Base-by-base conservation (phyloP, 1,140 invertebrate genomes). In the Cataglyphis hispanica region DNA sequence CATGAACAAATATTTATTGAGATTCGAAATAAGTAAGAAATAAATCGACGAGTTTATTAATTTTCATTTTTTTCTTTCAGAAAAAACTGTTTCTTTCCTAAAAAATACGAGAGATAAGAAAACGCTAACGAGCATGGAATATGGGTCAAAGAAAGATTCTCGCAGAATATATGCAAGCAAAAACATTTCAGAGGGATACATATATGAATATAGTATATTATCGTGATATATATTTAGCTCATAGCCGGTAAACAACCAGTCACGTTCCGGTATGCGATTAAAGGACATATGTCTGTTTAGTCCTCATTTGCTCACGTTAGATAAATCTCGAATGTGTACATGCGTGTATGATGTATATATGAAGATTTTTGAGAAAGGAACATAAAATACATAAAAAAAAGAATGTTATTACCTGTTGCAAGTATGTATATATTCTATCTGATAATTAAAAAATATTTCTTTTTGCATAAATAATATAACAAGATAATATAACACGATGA, bases 181-280 rank as follows among this genome's bases (percentile, higher is more conserved):
- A 86, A 56, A 58, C 77, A 40, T 77, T 50, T 37, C 16, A 50
- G 50, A 78, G 69, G 4, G 1, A 31, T 31, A 31, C 31, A 61
- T 86, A 74, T 86, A 88, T 83, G 78, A 89, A 88, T 89, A 89
- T 88, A 66, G 77, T 50, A 50, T 69, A 89, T 89, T 86, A 89
- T 89, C 88, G 88, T 66, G 37, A 46, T 75, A 8, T 89, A 89
- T 89, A 89, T 89, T 89, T 89, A 89, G 87, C 77, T 67, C 80
- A 50, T 75, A 75, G 80, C 78, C 85, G 67, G 74, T 89, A 90
- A 90, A 90, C 89, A 89, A 85, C 53, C 63, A 87, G 88, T 87
- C 80, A 69, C 80, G 75, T 89, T 88, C 46, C 50, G 53, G 56
- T 75, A 31, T 58, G 43, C 85, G 85, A 83, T 64, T 88, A 67